A percentile compares a stretch with the other conserved stretches of the same genome.
Conservation (phyloP, 2,797 vertebrate genomes). For the Cuculus canorus region DNA sequence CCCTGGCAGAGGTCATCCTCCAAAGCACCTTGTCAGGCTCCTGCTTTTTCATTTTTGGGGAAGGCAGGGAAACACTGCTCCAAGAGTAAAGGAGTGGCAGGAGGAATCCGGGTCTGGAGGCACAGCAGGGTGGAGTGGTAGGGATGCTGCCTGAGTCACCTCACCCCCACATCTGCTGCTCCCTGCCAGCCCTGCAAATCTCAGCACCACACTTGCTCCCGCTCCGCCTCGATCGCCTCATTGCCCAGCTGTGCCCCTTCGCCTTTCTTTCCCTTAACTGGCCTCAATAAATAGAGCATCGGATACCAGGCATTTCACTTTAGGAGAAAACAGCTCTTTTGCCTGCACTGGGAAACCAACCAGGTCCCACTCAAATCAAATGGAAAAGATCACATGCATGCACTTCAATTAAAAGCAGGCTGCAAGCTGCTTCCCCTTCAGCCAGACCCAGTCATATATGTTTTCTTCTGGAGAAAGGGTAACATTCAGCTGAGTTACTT, state of each 20-base stretch:
- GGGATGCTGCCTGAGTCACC: fast-evolving
- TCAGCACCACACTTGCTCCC: fast-evolving
- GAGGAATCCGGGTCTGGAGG: neutral
- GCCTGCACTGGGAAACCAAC: neutral
- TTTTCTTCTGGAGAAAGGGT: neutral
- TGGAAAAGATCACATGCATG: neutral
- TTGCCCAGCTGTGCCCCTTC: neutral
- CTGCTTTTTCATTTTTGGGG: neutral
- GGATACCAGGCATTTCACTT: neutral
- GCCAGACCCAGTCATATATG: neutral
- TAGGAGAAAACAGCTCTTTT: neutral
- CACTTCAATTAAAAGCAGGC: neutral
- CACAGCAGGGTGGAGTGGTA: neutral
- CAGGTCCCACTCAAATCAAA: neutral
- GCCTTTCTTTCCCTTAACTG: neutral
- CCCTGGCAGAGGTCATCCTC: neutral
- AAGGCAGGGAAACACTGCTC: neutral
- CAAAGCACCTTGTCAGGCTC: neutral
- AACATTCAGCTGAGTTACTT: neutral
- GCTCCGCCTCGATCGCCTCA: fast-evolving
- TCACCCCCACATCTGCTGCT: neutral
- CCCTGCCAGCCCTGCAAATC: neutral
- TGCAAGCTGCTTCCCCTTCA: neutral
- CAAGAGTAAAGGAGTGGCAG: neutral
- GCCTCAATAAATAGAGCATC: neutral